These are phyloP conservation scores for Toxotes jaculatrix DNA, from an alignment of 2,113 vertebrate genomes.

Conservation along the genomic window DNA sequence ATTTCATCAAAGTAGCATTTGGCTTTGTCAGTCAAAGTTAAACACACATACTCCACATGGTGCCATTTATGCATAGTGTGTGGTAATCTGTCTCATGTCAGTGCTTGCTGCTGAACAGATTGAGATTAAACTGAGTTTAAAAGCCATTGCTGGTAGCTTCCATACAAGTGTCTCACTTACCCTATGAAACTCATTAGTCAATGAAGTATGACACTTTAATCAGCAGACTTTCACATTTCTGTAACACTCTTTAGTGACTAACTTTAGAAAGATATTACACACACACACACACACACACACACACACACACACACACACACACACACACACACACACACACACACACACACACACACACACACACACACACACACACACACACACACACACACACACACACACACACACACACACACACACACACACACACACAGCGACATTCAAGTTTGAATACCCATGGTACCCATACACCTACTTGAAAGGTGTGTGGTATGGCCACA, in stretches of 20 bases:
- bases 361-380: background rate
- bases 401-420: background rate
- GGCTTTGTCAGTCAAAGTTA: background rate
- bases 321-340: background rate
- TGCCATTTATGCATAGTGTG: background rate
- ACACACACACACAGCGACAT: background rate
- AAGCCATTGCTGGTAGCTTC: constrained; percentile 4
- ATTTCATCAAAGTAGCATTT: background rate
- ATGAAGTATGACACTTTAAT: constrained; percentile 49
- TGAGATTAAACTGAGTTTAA: background rate
- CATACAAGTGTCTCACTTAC: constrained; percentile 26
- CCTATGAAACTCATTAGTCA: constrained; percentile 52
- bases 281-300: background rate
- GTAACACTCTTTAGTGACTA: background rate
- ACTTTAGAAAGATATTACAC: background rate
- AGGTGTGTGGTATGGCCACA: background rate
- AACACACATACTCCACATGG: background rate
- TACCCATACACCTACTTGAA: constrained; percentile 6
- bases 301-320: background rate
- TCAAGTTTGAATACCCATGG: background rate
- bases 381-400: background rate
- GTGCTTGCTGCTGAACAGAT: constrained; percentile 17
- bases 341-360: background rate
- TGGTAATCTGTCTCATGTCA: constrained; percentile 21
- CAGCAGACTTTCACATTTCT: constrained; percentile 28